Conservation (phyloP, 2,113 vertebrate genomes). For the Petaurus breviceps region DNA sequence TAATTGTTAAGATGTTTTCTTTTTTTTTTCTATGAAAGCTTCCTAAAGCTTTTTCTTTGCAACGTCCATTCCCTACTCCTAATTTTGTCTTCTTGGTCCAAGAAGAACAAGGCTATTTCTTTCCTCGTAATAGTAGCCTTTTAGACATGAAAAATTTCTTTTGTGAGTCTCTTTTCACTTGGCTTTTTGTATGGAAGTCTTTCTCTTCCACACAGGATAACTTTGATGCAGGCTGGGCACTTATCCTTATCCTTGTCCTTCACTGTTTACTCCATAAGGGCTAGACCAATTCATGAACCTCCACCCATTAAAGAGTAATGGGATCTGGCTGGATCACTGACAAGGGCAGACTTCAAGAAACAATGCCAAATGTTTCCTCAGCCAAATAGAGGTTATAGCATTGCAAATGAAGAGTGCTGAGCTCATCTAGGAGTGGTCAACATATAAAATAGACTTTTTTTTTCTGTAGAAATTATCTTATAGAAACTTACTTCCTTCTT, state of each 20-base stretch:
- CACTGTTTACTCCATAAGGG: background rate
- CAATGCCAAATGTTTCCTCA: background rate
- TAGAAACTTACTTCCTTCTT: background rate
- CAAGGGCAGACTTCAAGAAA: background rate
- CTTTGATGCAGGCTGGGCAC: background rate
- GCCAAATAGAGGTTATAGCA: background rate
- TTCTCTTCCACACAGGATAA: background rate
- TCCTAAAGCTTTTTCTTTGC: background rate
- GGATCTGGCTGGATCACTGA: background rate
- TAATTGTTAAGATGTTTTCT: background rate
- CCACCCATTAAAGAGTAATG: background rate
- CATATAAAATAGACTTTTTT: background rate
- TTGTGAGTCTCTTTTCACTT: background rate
- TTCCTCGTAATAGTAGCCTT: background rate
- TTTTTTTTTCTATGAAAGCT: background rate
- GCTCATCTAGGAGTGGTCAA: background rate
- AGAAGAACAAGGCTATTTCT: background rate
- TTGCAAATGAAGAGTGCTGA: background rate
- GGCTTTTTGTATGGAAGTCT: background rate
- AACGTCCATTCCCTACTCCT: background rate
- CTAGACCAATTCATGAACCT: background rate
- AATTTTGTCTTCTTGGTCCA: background rate
- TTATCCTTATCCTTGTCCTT: background rate
- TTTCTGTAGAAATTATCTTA: background rate
- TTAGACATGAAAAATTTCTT: background rate